Base-by-base conservation (phyloP, 1,140 invertebrate genomes). In the Diuraphis noxia region DNA sequence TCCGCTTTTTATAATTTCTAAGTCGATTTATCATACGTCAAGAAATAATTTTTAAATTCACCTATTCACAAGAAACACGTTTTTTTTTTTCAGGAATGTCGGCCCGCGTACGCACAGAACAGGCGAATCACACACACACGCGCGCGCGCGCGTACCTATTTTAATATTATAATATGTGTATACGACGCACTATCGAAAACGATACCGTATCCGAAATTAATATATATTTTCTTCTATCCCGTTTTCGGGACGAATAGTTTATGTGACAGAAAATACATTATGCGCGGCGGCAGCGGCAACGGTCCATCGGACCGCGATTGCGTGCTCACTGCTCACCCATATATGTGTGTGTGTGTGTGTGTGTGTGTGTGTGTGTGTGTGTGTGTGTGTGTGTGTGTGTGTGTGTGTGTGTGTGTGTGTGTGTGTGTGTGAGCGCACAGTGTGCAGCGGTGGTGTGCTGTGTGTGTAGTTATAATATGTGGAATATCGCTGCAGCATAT, bases 191-290 rank as follows among this genome's bases (percentile, higher is more conserved):
- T 41, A 85, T 40, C 43, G 21, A 52, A 86, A 86, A 86, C 46
- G 85, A 86, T 88, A 56, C 49, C 52, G 86, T 63, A 52, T 56
- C 52, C 49, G 38, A 88, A 88, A 88, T 88, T 88, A 88, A 88
- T 63, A 63, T 88, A 56, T 63, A 88, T 87, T 63, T 63, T 63
- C 23, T 88, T 88, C 40, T 88, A 52, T 63, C 86, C 86, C 13
- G 36, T 63, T 88, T 88, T 88, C 38, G 86, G 86, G 86, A 88
- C 86, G 86, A 88, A 88, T 88, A 63, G 86, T 88, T 88, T 88
- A 88, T 88, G 86, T 88, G 86, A 88, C 86, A 63, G 86, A 88
- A 88, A 56, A 88, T 63, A 88, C 86, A 88, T 88, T 88, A 88
- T 88, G 86, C 86, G 56, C 52, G 86, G 36, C 86, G 36, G 49